A percentile compares a stretch with the other conserved stretches of the same genome.
phyloP scores from a whole-genome alignment of 2,113 vertebrate species.

The Apteryx owenii region DNA sequence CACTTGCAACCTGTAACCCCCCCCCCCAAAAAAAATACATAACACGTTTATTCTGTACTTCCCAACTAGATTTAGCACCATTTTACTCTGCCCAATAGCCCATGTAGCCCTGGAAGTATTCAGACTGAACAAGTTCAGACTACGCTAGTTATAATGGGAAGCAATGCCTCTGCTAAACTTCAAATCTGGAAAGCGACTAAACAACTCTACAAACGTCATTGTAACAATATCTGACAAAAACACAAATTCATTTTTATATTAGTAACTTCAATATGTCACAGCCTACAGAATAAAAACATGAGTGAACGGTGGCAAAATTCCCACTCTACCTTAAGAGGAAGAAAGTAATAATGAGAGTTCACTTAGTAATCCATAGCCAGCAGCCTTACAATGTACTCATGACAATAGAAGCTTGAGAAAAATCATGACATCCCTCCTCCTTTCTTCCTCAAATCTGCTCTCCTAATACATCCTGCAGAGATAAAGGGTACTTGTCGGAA shows the following conservation, averaged over 20 bases:
- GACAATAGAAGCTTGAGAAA: background rate
- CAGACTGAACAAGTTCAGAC: background rate
- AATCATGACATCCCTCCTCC: background rate
- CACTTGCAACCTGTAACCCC: background rate
- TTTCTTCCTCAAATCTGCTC: background rate
- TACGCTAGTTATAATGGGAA: background rate
- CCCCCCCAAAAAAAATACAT: background rate
- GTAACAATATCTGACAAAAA: conserved; percentile 18
- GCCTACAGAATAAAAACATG: background rate
- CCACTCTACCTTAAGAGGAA: background rate
- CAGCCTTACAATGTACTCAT: background rate
- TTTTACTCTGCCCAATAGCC: background rate
- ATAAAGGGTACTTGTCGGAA: conserved; percentile 24
- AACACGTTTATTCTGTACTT: background rate
- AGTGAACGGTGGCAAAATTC: background rate
- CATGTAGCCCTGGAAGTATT: background rate
- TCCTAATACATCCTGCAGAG: background rate
- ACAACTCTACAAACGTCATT: background rate
- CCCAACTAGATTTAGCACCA: background rate
- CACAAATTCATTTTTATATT: background rate
- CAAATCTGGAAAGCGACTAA: background rate
- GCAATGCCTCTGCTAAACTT: background rate
- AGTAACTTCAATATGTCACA: background rate
- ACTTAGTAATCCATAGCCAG: background rate
- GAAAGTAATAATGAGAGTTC: background rate